Conservation (phyloP, 2,797 vertebrate genomes). For the Gadopsis bispinosus region DNA sequence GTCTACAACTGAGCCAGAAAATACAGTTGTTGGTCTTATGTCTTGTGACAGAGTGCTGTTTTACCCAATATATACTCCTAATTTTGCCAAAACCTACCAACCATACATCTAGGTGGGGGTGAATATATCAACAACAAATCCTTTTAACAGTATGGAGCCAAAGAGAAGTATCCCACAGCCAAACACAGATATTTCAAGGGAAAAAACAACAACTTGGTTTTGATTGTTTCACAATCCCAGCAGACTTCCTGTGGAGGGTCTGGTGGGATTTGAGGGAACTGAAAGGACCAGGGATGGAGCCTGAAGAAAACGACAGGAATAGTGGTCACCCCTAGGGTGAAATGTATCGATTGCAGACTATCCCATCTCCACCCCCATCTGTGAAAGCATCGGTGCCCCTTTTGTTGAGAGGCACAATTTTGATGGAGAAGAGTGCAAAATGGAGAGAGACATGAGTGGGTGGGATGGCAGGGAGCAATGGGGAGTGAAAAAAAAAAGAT, state of each 20-base stretch:
- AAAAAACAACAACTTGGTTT: slow-evolving; percentile 47
- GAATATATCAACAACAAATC: slow-evolving; percentile 44
- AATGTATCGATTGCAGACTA: slow-evolving; percentile 67
- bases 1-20: slow-evolving; percentile 48
- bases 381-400: slow-evolving; percentile 62
- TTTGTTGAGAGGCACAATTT: slow-evolving; percentile 72
- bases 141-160: slow-evolving; percentile 20
- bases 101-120: slow-evolving; percentile 30
- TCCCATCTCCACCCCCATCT: slow-evolving; percentile 63
- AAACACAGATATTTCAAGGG: slow-evolving; percentile 22
- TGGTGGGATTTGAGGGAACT: slow-evolving; percentile 38
- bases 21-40: slow-evolving; percentile 37
- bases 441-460: slow-evolving; percentile 65
- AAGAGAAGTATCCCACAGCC: slow-evolving; percentile 17
- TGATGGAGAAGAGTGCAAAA: slow-evolving; percentile 64
- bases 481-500: slow-evolving; percentile 40
- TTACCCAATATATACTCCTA: slow-evolving; percentile 48
- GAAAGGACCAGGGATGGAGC: slow-evolving; percentile 44
- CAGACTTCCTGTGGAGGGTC: slow-evolving; percentile 54
- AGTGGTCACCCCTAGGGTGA: slow-evolving; percentile 58
- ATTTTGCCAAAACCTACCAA: slow-evolving; percentile 44
- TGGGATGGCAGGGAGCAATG: slow-evolving; percentile 53
- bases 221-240: slow-evolving; percentile 51
- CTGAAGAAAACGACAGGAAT: slow-evolving; percentile 34
- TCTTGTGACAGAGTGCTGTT: slow-evolving; percentile 41